Conservation (phyloP, 1,140 invertebrate genomes). For the Caenorhabditis briggsae region DNA sequence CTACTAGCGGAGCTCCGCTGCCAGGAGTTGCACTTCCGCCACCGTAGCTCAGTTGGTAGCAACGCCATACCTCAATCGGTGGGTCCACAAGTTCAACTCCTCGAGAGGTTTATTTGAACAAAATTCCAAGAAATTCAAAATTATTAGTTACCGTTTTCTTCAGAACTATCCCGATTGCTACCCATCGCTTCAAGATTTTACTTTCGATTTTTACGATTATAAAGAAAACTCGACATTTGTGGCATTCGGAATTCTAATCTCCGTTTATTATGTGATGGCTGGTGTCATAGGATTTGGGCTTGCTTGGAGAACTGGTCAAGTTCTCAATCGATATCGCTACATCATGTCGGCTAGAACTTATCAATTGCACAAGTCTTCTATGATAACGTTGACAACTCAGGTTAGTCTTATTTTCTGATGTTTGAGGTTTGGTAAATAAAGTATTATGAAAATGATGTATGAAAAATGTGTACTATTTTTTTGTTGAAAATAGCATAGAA, state of each 20-base stretch:
- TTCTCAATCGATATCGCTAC: constrained; percentile 18
- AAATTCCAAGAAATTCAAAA: too few species aligned
- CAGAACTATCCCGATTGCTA: not conserved
- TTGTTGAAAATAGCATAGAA: not conserved
- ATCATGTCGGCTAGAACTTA: constrained; percentile 26
- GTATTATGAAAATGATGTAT: not conserved
- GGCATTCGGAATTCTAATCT: constrained; percentile 23
- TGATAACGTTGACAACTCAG: constrained; percentile 19
- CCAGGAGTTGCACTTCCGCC: too few species aligned
- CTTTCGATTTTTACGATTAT: constrained; percentile 24
- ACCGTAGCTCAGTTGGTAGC: too few species aligned
- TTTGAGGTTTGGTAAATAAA: not conserved
- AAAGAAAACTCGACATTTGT: not conserved
- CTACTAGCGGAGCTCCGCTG: too few species aligned
- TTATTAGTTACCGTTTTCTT: not conserved
- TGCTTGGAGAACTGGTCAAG: constrained; percentile 23
- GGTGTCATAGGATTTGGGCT: not conserved
- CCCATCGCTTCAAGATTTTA: not conserved
- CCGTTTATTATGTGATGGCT: constrained; percentile 13
- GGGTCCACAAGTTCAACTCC: too few species aligned
- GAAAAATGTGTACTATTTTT: not conserved
- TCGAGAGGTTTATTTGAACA: too few species aligned
- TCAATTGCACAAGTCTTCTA: constrained; percentile 15
- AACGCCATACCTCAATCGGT: too few species aligned
- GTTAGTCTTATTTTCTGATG: not conserved